Base-by-base conservation (phyloP, 2,797 vertebrate species). In the Amblyraja radiata region DNA sequence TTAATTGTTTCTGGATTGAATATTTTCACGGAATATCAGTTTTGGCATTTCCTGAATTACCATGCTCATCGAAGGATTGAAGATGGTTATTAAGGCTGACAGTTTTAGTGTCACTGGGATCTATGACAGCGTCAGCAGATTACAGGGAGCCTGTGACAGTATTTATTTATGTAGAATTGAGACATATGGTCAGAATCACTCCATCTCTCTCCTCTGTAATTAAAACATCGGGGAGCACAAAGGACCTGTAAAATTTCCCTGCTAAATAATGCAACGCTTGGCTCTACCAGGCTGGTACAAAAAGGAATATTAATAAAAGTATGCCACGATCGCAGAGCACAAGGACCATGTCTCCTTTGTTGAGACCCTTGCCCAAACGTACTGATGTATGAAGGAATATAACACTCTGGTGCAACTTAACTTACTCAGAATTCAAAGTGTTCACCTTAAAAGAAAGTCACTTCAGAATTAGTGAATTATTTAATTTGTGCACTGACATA, bases 1-100 rank as follows among this genome's bases (percentile, higher is more conserved):
- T 94, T 98, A 98, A 98, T 98, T 97, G 98, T 97, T 97, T 96
- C 97, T 98, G 97, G 98, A 98, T 97, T 96, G 97, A 97, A 97
- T 97, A 97, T 98, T 98, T 98, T 97, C 97, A 97, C 97, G 97
- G 97, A 96, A 95, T 97, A 96, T 97, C 97, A 96, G 96, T 96
- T 97, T 97, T 96, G 73, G 96, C 95, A 97, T 96, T 97, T 95
- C 97, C 95, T 96, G 97, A 97, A 98, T 98, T 98, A 98, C 96
- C 97, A 95, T 96, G 97, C 96, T 98, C 97, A 97, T 96, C 98
- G 97, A 97, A 97, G 97, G 97, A 95, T 96, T 97, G 97, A 97
- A 97, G 98, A 99, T 95, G 96, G 96, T 98, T 97, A 98, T 98
- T 95, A 94, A 97, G 97, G 96, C 95, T 94, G 98, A 98, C 98